Base-by-base conservation (phyloP, 2,888 invertebrate species). In the Linyphia triangularis region DNA sequence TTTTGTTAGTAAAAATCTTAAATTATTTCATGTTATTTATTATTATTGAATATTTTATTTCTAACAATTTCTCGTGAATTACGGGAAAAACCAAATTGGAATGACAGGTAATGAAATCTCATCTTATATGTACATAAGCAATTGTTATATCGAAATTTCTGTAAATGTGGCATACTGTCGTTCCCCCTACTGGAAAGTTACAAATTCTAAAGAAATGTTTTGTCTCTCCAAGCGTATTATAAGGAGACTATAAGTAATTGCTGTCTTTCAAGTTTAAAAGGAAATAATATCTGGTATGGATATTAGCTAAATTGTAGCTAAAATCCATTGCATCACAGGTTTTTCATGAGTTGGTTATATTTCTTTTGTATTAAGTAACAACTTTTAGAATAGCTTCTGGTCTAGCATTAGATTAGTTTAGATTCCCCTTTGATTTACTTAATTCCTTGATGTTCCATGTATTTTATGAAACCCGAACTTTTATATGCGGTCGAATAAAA, bases 91-190 rank as follows among this genome's bases (percentile, higher is more conserved):
- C 51, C 4, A 51, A 51, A 51, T 51, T 51, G 51, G 51, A 16
- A 13, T 43, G 26, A 28, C 70, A 43, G 70, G 43, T 43, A 70
- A 43, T 24, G 10, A 24, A 13, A 40, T 43, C 26, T 22, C 40
- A 43, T 24, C 70, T 51, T 61, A 61, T 33, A 61, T 77, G 75
- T 77, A 77, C 33, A 77, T 77, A 77, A 77, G 37, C 33, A 61
- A 77, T 61, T 77, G 61, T 59, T 70, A 77, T 40, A 61, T 77
- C 59, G 24, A 77, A 77, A 77, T 40, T 61, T 61, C 26, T 77
- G 75, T 77, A 77, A 77, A 77, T 77, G 75, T 77, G 75, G 75
- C 75, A 77, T 77, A 59, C 57, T 77, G 75, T 77, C 75, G 75
- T 77, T 77, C 59, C 75, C n/a, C 75, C 61, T 26, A 77, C 75